Base-by-base conservation (phyloP, 1,140 invertebrate species). In the Pogonomyrmex californicus region DNA sequence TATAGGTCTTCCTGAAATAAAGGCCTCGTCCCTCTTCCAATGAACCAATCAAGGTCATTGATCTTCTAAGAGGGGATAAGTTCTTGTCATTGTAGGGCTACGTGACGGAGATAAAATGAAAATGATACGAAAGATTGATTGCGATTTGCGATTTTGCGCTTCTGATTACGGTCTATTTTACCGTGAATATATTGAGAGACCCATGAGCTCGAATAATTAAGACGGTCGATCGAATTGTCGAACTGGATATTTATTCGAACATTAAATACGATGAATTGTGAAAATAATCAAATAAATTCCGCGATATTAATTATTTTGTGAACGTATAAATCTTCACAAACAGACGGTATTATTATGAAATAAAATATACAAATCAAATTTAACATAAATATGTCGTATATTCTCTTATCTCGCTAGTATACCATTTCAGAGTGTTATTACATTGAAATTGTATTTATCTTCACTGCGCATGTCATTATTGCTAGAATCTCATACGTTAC, bases 11-110 rank as follows among this genome's bases (percentile, higher is more conserved):
- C 23, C 41, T 54, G 33, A 70, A 83, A 73, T 17, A 56, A 88
- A 73, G 83, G 66, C 51, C 65, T 85, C 75, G 38, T 86, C 75
- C 87, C 78, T 63, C 47, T 70, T 51, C 23, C 12, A 30, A 62
- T 54, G 56, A 70, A 54, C 41, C 77, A 85, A 90, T 90, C 87
- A 91, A 91, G 89, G 79, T 91, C 87, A 79, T 88, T 88, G 85
- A 86, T 86, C 87, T 87, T 87, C 87, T 70, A 86, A 70, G 87
- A 81, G 76, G 23, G 23, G 87, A 86, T 83, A 86, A 73, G 76
- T 71, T 71, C 51, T 81, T 62, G 14, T 38, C 49, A 49, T 23
- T 49, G 7, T 33, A 33, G 9, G 30, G n/a, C 38, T 47, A 73
- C 36, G 49, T 63, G 60, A 62, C 12, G 7, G 47, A 83, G 68